Evolutionary conservation across 2,113 vertebrate species (phyloP).

Genomic region (Herpailurus yagouaroundi): DNA sequence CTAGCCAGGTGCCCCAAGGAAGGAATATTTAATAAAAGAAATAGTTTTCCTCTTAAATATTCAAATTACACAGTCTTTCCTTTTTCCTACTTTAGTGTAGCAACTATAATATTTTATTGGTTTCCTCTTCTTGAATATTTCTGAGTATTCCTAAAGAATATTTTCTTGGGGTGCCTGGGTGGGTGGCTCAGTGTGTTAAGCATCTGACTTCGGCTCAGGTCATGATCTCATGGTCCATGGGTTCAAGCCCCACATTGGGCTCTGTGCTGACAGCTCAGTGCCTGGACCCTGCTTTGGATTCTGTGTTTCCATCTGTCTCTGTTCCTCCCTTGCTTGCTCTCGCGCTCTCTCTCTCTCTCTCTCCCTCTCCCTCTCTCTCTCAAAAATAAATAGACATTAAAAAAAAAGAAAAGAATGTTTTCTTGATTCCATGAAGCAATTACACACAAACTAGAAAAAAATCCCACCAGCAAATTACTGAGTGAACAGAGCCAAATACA

Average conservation of each 20-base stretch:
- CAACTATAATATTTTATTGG: neutral
- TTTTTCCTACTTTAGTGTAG: neutral
- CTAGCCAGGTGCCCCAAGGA: neutral
- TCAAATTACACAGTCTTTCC: neutral
- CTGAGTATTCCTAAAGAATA: neutral
- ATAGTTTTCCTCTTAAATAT: neutral
- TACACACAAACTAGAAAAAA: neutral
- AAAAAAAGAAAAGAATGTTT: neutral
- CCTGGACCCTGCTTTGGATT: too few species aligned
- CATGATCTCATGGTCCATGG: too few species aligned
- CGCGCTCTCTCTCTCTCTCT: too few species aligned
- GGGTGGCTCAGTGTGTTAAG: too few species aligned
- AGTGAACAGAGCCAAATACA: neutral
- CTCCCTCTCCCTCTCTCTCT: too few species aligned
- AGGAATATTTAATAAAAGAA: neutral
- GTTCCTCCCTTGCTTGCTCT: too few species aligned
- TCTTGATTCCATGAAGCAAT: neutral
- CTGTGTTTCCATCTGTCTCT: too few species aligned
- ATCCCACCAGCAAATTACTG: neutral
- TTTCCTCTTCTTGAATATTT: neutral
- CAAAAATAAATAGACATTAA: too few species aligned
- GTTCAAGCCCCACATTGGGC: too few species aligned
- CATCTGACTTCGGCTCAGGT: too few species aligned
- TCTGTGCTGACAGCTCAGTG: too few species aligned
- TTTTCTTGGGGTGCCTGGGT: neutral